A percentile compares a stretch with the other conserved stretches of the same genome.
These are phyloP conservation scores for Buphagus erythrorhynchus DNA, from an alignment of 2,797 vertebrate genomes.

Conservation along the genomic window DNA sequence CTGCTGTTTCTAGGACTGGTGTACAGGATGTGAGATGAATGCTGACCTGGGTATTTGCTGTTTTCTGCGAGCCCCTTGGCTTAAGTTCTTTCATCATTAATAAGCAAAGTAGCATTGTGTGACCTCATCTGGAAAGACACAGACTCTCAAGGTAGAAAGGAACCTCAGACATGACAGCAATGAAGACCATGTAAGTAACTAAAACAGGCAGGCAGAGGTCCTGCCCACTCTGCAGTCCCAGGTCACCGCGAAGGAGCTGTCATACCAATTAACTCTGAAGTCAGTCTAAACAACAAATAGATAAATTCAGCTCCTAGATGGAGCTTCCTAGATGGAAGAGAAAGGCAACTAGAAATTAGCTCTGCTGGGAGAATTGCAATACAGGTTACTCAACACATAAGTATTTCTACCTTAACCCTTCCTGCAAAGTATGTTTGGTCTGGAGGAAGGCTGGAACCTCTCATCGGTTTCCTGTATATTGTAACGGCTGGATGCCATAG, in stretches of 20 bases:
- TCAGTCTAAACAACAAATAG: neutral
- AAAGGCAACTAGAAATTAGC: neutral
- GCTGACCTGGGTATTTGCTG: neutral
- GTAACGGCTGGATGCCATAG: neutral
- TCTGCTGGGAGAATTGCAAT: neutral
- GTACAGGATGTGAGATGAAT: neutral
- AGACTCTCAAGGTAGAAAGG: neutral
- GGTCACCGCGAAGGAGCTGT: rapidly evolving
- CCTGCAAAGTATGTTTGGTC: neutral
- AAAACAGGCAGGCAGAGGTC: neutral
- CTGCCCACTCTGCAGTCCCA: neutral
- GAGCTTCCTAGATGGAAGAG: neutral
- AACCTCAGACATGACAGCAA: neutral
- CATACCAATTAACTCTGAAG: neutral
- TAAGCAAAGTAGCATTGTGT: neutral
- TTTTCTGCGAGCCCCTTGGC: neutral
- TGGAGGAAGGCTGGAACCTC: neutral
- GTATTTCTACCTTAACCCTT: neutral
- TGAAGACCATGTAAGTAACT: neutral
- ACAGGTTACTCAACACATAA: rapidly evolving
- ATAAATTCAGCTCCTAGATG: neutral
- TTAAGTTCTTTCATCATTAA: neutral
- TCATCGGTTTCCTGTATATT: neutral
- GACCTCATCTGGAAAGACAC: neutral
- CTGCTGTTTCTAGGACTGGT: neutral